phyloP scores from a whole-genome alignment of 2,888 invertebrate genomes.

The Drosophila yooni region DNA sequence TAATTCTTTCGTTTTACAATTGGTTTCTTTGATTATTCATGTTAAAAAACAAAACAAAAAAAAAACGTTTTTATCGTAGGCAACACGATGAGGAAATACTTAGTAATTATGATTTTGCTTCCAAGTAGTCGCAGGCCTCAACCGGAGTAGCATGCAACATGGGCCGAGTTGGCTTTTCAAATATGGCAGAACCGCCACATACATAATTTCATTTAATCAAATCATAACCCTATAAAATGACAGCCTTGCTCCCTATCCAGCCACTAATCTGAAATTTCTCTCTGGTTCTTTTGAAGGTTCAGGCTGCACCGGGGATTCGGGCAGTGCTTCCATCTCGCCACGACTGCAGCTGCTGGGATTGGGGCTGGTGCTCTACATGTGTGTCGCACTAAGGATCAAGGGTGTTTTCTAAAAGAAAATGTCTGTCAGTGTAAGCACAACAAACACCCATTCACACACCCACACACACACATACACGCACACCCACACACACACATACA shows the following conservation, averaged over 20 bases:
- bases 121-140: slow-evolving; percentile 33
- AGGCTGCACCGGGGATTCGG: slow-evolving; percentile 69
- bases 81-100: slow-evolving; percentile 8
- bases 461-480: neutral
- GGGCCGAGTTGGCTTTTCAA: slow-evolving; percentile 12
- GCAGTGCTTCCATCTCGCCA: slow-evolving; percentile 70
- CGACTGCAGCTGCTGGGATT: slow-evolving; percentile 52
- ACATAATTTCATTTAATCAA: slow-evolving; percentile 48
- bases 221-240: slow-evolving; percentile 33
- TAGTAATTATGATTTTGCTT: slow-evolving; percentile 49
- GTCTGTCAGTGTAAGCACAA: slow-evolving; percentile 40
- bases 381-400: slow-evolving; percentile 48
- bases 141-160: slow-evolving; percentile 27
- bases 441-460: slow-evolving; percentile 17
- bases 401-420: slow-evolving; percentile 74
- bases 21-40: slow-evolving; percentile 14
- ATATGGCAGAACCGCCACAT: slow-evolving; percentile 38
- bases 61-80: slow-evolving; percentile 19
- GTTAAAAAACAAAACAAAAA: neutral
- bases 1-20: slow-evolving; percentile 19
- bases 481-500: slow-evolving; percentile 11
- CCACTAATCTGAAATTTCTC: slow-evolving; percentile 18
- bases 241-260: neutral
- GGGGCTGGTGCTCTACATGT: slow-evolving; percentile 55
- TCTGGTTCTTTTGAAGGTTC: slow-evolving; percentile 62